A percentile compares a stretch with the other conserved stretches of the same genome.
phyloP scores from a whole-genome alignment of 2,888 invertebrate species.

The Abrostola triplasia region DNA sequence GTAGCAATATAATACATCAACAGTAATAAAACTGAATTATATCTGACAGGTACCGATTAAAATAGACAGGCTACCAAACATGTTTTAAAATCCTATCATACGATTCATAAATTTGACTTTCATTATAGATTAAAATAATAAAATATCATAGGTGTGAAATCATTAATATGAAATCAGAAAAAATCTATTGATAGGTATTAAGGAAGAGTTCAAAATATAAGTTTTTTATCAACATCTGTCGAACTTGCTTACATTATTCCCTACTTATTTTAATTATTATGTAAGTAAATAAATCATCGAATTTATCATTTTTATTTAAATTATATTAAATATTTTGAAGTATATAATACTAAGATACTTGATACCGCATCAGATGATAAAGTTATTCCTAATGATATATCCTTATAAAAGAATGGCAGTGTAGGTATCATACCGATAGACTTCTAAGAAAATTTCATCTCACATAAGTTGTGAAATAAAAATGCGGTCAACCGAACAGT shows the following conservation, averaged over 20 bases:
- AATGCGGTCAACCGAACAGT: slow-evolving; percentile 48
- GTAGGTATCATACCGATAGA: slow-evolving; percentile 22
- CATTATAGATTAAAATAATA: slow-evolving; percentile 21
- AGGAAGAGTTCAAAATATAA: too few species aligned
- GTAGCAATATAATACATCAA: too few species aligned
- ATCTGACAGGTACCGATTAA: slow-evolving; percentile 5
- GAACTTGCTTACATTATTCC: too few species aligned
- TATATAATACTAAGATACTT: too few species aligned
- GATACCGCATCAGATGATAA: too few species aligned
- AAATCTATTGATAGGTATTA: background rate
- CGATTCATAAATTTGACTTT: slow-evolving; percentile 30
- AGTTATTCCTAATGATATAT: background rate
- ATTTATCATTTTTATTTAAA: too few species aligned
- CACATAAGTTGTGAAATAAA: slow-evolving; percentile 50
- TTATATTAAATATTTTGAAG: too few species aligned
- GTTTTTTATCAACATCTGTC: too few species aligned
- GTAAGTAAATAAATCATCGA: too few species aligned
- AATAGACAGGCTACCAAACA: slow-evolving; percentile 31
- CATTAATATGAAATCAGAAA: slow-evolving; percentile 5
- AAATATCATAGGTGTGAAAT: slow-evolving; percentile 32
- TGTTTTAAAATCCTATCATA: slow-evolving; percentile 26
- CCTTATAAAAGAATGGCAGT: slow-evolving; percentile 22
- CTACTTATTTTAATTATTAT: too few species aligned
- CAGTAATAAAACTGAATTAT: slow-evolving; percentile 1
- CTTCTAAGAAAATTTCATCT: slow-evolving; percentile 37